phyloP scores from a whole-genome alignment of 2,888 invertebrate genomes.

The Ochlodes sylvanus region DNA sequence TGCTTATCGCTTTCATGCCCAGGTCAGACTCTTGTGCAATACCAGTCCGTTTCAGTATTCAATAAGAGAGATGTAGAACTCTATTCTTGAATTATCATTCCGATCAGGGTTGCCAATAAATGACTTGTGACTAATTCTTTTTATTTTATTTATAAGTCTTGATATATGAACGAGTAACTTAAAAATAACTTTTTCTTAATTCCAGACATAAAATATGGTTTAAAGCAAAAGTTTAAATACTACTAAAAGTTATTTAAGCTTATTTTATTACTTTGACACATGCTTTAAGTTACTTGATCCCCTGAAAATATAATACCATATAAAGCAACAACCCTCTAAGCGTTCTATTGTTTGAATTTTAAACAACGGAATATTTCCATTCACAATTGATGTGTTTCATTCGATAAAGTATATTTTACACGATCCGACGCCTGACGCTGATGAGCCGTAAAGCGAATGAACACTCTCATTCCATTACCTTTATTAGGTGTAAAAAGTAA shows the following conservation, averaged over 20 bases:
- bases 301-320: no score
- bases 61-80: conserved; percentile 12
- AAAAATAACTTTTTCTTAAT: no score
- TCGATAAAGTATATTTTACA: conserved; percentile 6
- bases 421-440: conserved; percentile 1
- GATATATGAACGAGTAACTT: no score
- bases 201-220: no score
- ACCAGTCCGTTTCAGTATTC: background rate
- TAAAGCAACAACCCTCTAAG: no score
- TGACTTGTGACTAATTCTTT: no score
- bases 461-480: conserved; percentile 14
- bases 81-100: conserved; percentile 12
- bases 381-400: conserved; percentile 8
- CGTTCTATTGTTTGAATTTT: background rate
- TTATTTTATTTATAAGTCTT: no score
- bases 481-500: conserved; percentile 16
- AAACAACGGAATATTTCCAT: background rate
- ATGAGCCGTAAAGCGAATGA: conserved; percentile 3
- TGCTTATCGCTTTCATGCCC: background rate
- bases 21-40: background rate
- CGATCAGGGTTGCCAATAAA: background rate
- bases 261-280: no score
- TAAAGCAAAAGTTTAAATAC: no score
- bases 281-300: no score
- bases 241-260: no score